Conservation (phyloP, 2,797 vertebrate genomes). For the Semaprochilodus insignis region DNA sequence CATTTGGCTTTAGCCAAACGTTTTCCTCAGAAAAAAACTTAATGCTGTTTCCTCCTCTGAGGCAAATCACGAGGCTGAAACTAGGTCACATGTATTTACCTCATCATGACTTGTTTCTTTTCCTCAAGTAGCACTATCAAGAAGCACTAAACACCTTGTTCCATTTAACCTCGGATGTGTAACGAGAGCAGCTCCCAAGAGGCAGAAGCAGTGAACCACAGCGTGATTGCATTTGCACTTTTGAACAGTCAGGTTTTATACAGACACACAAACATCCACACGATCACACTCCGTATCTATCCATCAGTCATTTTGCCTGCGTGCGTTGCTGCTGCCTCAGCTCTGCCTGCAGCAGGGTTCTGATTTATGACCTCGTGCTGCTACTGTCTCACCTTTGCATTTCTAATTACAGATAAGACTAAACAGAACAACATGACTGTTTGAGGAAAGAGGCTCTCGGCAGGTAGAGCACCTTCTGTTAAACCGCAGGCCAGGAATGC, state of each 20-base stretch:
- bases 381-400: constrained; percentile 61
- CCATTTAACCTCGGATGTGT: constrained; percentile 30
- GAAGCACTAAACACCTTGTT: constrained; percentile 19
- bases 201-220: constrained; percentile 20
- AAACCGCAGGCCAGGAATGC: constrained; percentile 43
- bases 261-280: constrained; percentile 30
- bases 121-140: background rate
- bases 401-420: constrained; percentile 68
- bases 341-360: constrained; percentile 51
- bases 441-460: constrained; percentile 51
- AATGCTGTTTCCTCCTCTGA: constrained; percentile 47
- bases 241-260: background rate
- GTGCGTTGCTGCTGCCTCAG: constrained; percentile 52
- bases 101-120: constrained; percentile 3
- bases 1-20: constrained; percentile 57
- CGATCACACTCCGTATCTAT: constrained; percentile 17
- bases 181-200: background rate
- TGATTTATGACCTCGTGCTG: constrained; percentile 69
- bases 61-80: constrained; percentile 26
- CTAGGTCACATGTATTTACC: constrained; percentile 44
- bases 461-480: constrained; percentile 53
- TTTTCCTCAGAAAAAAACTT: constrained; percentile 55
- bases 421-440: constrained; percentile 20
- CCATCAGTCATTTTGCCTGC: constrained; percentile 50
- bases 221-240: background rate